Evolutionary conservation across 1,140 invertebrate species (phyloP), one percentile per base, ranked within the genome.

Genomic region (Heterodera carotae): DNA sequence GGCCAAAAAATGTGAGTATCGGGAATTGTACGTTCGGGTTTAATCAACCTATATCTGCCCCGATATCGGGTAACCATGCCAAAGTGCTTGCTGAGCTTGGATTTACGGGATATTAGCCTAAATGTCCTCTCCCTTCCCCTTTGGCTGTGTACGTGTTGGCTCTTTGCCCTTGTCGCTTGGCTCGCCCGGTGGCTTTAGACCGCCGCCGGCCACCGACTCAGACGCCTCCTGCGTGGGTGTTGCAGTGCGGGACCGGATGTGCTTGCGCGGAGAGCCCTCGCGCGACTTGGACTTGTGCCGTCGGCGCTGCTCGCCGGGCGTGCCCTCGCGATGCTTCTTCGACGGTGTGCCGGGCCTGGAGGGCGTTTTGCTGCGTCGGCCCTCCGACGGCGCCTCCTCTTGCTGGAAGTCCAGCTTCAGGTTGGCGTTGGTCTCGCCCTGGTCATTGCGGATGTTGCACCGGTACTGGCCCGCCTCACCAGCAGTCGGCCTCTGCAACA

Each of bases 401-500:
- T 94, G 95, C 92, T 97, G 94, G 89, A 98, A 95, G 89, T 98
- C 98, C 76, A 99, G 91, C 76, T 95, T 96, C 60, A 97, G 90
- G 89, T 97, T 97, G 53, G 95, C 94, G 89, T 96, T 97, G 64
- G 96, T 91, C 91, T 98, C 96, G 81, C 97, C 97, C 86, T 53
- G 69, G 80, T 92, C 90, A 89, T 98, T 98, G 89, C 96, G 97
- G 78, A 98, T 95, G 85, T 95, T 96, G 88, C 96, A 97, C 89
- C 98, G 98, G 90, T 98, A 99, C 43, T 97, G 91, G 56, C 97
- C 97, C 82, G 95, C 96, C 90, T 99, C 96, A 84, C 94, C 93
- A 79, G 94, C 91, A 83, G 93, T 93, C 76, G 96, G 95, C 90
- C 97, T 94, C 90, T 92, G 84, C 39, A 89, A 59, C n/a, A n/a